These are phyloP conservation scores for Eubasilissa regina DNA, from an alignment of 1,140 invertebrate genomes.

Conservation along the genomic window DNA sequence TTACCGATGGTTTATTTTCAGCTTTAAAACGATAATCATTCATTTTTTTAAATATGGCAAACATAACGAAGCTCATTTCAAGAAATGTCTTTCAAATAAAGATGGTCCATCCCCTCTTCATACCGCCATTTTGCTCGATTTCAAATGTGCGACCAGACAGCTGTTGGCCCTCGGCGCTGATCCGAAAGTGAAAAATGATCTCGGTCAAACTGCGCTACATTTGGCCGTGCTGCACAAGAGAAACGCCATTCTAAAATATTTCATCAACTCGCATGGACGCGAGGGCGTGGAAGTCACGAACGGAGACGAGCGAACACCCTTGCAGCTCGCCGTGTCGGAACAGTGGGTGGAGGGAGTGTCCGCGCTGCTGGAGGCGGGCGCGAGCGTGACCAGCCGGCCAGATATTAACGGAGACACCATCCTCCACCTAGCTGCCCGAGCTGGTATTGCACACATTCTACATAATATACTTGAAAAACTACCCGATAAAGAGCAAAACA, in stretches of 20 bases:
- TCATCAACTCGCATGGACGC: too few species aligned
- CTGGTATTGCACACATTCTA: constrained; percentile 76
- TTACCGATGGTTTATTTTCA: too few species aligned
- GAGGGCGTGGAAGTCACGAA: too few species aligned
- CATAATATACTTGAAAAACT: constrained; percentile 74
- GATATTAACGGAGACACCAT: constrained; percentile 75
- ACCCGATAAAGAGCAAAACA: constrained; percentile 68
- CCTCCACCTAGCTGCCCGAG: constrained; percentile 73
- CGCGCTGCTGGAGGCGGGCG: constrained; percentile 82
- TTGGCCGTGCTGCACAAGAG: too few species aligned
- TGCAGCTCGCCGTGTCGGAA: constrained; percentile 67
- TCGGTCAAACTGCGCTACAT: too few species aligned
- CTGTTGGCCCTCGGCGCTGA: constrained; percentile 72
- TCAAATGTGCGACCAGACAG: constrained; percentile 71
- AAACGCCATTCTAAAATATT: too few species aligned
- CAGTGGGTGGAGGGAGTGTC: constrained; percentile 74
- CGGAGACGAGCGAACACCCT: constrained; percentile 72
- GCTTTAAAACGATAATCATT: constrained; percentile 40
- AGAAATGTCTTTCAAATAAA: constrained; percentile 16
- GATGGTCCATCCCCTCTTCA: constrained; percentile 73
- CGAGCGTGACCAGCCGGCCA: constrained; percentile 66
- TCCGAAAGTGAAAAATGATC: constrained; percentile 72
- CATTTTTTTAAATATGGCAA: constrained; percentile 34
- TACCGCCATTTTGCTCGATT: constrained; percentile 73
- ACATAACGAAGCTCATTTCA: neutral